Base-by-base conservation (phyloP, 2,888 invertebrate species). In the Chloroclystis v-ata region DNA sequence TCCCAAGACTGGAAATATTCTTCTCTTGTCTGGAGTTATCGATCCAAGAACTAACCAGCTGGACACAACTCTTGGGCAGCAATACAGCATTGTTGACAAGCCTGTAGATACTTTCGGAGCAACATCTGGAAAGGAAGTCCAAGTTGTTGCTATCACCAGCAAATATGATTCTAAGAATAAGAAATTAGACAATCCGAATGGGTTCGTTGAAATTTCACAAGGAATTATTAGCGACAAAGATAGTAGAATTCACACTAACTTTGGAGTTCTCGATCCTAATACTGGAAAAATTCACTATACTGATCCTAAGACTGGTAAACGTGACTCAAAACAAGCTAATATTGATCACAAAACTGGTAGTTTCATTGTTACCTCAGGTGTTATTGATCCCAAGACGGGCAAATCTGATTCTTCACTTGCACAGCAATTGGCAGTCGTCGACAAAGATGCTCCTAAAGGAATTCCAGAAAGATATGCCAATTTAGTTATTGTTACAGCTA, bases 201-300 rank as follows among this genome's bases (percentile, higher is more conserved):
- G 90, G 12, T 87, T 85, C 37, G 75, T 90, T 25, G 91, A 87
- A 59, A 82, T 80, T 1, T 86, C 86, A 1, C 78, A 81, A 69
- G 82, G 82, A 47, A 85, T 92, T 59, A 90, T 93, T 53, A 91
- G 91, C 59, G 92, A 92, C 55, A 92, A 92, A 77, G 93, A 93
- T 30, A 90, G 92, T 50, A 92, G 91, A 80, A 91, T 93, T 56
- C 92, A 92, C 65, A 63, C 91, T 65, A 78, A 93, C 89, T 72
- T 93, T 86, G 78, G 92, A 82, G 57, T 92, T 81, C 78, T 90
- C 10, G 91, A 91, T 54, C 84, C 86, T 2, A 82, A 92, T 66
- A 90, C 89, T 9, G 91, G 91, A 9, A 88, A 87, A 57, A 69
- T 80, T 57, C 89, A 77, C 70, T 86, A 90, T 24, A 92, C 90